Evolutionary conservation across 2,888 invertebrate genomes (phyloP).

Genomic region (Peribatodes rhomboidaria): DNA sequence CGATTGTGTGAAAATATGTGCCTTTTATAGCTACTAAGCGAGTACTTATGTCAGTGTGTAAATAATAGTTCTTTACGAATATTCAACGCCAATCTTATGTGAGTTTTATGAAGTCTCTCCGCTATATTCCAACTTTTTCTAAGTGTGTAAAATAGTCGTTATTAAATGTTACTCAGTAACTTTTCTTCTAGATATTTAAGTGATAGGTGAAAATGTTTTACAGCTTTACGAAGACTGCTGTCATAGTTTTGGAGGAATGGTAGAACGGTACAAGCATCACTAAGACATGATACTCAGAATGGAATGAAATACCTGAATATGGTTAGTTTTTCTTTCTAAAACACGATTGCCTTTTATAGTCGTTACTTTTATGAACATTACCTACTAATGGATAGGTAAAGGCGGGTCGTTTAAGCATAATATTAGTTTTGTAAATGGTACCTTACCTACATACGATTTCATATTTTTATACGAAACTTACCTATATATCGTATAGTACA

Average conservation of each 20-base stretch:
- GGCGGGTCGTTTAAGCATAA: constrained; percentile 41
- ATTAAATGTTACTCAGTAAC: constrained; percentile 33
- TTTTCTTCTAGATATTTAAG: constrained; percentile 51
- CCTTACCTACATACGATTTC: constrained; percentile 44
- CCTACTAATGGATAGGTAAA: constrained; percentile 5
- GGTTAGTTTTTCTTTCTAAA: constrained; percentile 1
- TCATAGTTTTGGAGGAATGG: constrained; percentile 59
- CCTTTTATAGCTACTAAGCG: constrained; percentile 67
- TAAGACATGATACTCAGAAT: constrained; percentile 42
- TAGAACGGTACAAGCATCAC: constrained; percentile 55
- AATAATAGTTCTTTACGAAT: constrained; percentile 22
- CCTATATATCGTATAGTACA: constrained; percentile 54
- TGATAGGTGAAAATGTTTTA: constrained; percentile 36
- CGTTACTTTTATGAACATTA: constrained; percentile 10
- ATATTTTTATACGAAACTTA: constrained; percentile 61
- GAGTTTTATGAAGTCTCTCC: constrained; percentile 30
- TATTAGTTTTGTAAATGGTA: constrained; percentile 40
- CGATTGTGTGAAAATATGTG: constrained; percentile 58
- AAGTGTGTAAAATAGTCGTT: constrained; percentile 31
- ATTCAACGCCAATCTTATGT: constrained; percentile 10
- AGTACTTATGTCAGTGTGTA: constrained; percentile 52
- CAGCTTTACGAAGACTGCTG: constrained; percentile 74
- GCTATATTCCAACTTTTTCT: constrained; percentile 53
- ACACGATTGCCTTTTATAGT: neutral
- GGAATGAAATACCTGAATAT: constrained; percentile 9